Base-by-base conservation (phyloP, 2,888 invertebrate species). In the Macaria liturata region DNA sequence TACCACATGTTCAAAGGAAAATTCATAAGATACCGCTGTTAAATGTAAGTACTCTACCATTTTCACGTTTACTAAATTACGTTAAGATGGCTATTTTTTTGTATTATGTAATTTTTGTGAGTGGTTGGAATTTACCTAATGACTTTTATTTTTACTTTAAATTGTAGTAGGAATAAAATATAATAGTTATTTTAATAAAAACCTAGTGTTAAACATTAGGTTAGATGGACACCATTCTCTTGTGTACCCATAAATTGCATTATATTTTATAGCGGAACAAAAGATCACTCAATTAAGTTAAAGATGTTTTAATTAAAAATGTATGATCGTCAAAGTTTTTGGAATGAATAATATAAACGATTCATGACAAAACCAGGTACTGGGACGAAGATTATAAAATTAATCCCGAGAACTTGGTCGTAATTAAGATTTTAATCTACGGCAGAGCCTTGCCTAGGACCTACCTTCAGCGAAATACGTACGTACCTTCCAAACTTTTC, bases 341-440 rank as follows among this genome's bases (percentile, higher is more conserved):
- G 37, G n/a, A n/a, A 39, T 59, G 57, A 72, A 70, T 62, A 59
- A 49, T 74, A 73, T 74, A 74, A 66, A 65, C 66, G 61, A 75
- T 75, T 76, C 65, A 70, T 68, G 69, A 68, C 62, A 66, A 64
- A 72, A 73, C 67, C 71, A 79, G 70, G 71, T 72, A 53, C 67
- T 71, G 70, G 74, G 73, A 70, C 72, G 72, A 74, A 82, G 80
- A 82, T 86, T 84, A 83, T 80, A 79, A 82, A 82, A 84, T 86
- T 80, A 83, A 86, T 84, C 76, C 80, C 65, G 70, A 75, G 80
- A 88, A 87, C 77, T 88, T 84, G 69, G 74, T 78, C 75, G 81
- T 83, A 84, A 88, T 89, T 88, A 87, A 88, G 86, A 88, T 88
- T 87, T 84, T 84, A 86, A 89, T 89, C 86, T 82, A 66, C 73